Evolutionary conservation across 37 sponge, comb jelly and placozoan species (phyloP), one percentile per base, ranked within the genome.

Genomic region (Agelas oroides): DNA sequence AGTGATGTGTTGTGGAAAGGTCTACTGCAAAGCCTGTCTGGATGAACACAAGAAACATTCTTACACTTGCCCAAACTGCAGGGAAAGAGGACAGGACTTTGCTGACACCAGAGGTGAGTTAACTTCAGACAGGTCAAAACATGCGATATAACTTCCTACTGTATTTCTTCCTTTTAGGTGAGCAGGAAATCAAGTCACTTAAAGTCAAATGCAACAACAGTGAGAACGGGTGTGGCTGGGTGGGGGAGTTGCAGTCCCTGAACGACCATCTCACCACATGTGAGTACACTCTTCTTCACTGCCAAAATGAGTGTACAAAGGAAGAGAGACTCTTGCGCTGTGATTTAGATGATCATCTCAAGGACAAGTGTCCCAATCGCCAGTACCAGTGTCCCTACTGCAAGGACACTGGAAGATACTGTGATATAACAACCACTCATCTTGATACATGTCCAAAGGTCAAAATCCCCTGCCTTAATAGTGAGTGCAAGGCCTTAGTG

Each of bases 301-400:
- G 46, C 46, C 54, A 74, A 23, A 84, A 84, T 73, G 53, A 32
- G 37, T 84, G 84, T 33, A 71, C 24, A n/a, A n/a, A n/a, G n/a
- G n/a, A 52, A 11, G 56, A 0, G 15, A 11, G 39, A 67, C n/a
- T 79, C 1, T 68, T 80, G 6, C 76, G 53, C 5, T 56, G 75
- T 65, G 66, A 84, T 23, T 20, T 84, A 0, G 34, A 67, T 17
- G 36, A 33, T 15, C 84, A 84, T 38, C 35, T 67, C 16, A 28
- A 55, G 32, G 34, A 75, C 25, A 32, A 27, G 21, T 84, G 84
- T 66, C 76, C 62, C 13, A 63, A 56, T 11, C 30, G 84, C 32
- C 84, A 39, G 76, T 84, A 39, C 35, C 25, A 84, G 56, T 84
- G 84, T 65, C 84, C 84, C 2, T 67, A 84, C 18, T 84, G 76